Conservation (phyloP, 92 coral and sea anemone genomes). For the Plumapathes pennacea region DNA sequence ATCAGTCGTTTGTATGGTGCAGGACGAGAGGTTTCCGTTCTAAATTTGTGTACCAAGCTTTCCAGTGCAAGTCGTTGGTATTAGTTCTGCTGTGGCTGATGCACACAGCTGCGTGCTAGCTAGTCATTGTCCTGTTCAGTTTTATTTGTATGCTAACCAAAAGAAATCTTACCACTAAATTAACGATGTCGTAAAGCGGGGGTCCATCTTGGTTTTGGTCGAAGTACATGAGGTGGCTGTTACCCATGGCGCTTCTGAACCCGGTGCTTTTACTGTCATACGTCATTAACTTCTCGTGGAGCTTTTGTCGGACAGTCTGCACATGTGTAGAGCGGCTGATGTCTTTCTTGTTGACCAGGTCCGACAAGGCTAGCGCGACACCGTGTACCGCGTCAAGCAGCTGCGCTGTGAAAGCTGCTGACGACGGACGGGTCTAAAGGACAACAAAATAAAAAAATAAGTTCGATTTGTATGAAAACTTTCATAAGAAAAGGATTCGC, state of each 20-base stretch:
- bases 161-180: constrained; percentile 91
- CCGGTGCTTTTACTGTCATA: constrained; percentile 70
- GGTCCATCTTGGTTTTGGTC: constrained; percentile 84
- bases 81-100: too few relatives aligned
- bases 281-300: constrained; percentile 75
- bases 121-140: too few relatives aligned
- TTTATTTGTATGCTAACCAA: not conserved
- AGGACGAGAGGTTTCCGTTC: too few relatives aligned
- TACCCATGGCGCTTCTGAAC: constrained; percentile 90
- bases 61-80: too few relatives aligned
- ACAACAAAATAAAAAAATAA: not conserved
- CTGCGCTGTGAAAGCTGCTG: constrained; percentile 89
- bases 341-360: constrained; percentile 91
- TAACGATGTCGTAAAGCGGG: constrained; percentile 87
- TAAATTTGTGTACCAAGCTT: too few relatives aligned
- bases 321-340: constrained; percentile 84
- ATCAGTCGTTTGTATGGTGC: too few relatives aligned
- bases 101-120: too few relatives aligned
- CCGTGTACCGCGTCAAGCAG: constrained; percentile 97
- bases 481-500: too few relatives aligned
- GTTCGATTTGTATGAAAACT: not conserved
- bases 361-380: constrained; percentile 91
- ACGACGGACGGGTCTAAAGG: constrained; percentile 66
- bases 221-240: constrained; percentile 80
- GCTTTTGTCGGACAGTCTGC: constrained; percentile 79